Base-by-base conservation (phyloP, 2,888 invertebrate species). In the Volucella zonaria region DNA sequence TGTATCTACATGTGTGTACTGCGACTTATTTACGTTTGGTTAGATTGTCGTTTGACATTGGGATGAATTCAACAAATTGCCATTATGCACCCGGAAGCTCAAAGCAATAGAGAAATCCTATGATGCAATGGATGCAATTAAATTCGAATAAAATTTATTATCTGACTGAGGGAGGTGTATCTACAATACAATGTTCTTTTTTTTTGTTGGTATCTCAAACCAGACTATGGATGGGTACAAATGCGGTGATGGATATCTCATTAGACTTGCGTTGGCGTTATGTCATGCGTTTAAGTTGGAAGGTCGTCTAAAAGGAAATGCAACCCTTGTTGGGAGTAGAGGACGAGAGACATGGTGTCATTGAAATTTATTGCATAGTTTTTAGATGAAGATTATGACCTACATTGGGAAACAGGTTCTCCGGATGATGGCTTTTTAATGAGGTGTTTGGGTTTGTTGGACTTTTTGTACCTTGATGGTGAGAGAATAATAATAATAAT, bases 281-380 rank as follows among this genome's bases (percentile, higher is more conserved):
- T 18, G 51, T 59, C 56, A 68, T 45, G 67, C 23, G 58, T 47
- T 42, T 38, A 31, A 43, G 47, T 66, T 59, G 74, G 51, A 38
- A 62, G 52, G 54, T 52, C 52, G 64, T 47, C 31, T 56, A 42
- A 23, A 68, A 56, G 52, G 43, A 51, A 56, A 70, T 58, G 76
- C 64, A 70, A 15, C 62, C 61, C 76, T 73, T 67, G 66, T 64
- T 56, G 45, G 56, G 62, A 15, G 56, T 8, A 11, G 15, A 49
- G 75, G 66, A 31, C 6, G 6, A 43, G 61, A 71, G 49, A 61
- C 54, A 45, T 10, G 42, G 47, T 56, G 75, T 80, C 51, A 49
- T 67, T 38, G 67, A 77, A 81, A 81, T 81, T 81, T 75, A 81
- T 85, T 85, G 85, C 85, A 77, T 85, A 81, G 85, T 85, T 85